These are phyloP conservation scores for Cyanoderma ruficeps DNA, from an alignment of 2,113 vertebrate genomes.

Conservation along the genomic window DNA sequence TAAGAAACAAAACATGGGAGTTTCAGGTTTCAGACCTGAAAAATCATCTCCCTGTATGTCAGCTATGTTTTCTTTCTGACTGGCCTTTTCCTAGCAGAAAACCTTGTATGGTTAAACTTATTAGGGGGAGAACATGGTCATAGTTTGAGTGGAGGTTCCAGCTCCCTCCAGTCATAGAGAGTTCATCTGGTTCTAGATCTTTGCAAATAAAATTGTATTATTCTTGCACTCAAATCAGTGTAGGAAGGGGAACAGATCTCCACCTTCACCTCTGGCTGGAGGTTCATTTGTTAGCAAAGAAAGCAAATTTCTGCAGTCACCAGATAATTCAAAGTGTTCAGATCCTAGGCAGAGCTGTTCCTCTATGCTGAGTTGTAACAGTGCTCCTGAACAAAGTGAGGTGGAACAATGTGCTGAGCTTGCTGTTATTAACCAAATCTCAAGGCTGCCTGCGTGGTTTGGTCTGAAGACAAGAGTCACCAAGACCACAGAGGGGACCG, in stretches of 20 bases:
- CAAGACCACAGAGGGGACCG: background rate
- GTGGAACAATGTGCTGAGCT: background rate
- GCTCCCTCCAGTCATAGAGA: background rate
- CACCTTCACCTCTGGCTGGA: background rate
- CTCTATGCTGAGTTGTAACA: background rate
- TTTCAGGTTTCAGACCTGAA: conserved; percentile 12
- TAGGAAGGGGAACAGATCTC: background rate
- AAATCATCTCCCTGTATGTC: background rate
- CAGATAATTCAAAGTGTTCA: background rate
- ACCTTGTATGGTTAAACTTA: background rate
- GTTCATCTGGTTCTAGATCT: background rate
- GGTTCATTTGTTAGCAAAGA: background rate
- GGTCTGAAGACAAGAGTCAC: background rate
- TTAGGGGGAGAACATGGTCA: background rate
- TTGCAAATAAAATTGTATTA: background rate
- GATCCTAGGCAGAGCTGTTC: background rate
- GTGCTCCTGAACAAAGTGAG: background rate
- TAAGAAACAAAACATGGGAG: background rate
- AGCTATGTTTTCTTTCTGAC: background rate
- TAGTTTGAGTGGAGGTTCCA: background rate
- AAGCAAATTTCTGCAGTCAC: background rate
- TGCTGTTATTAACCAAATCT: background rate
- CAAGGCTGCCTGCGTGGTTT: background rate
- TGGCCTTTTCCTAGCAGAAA: background rate
- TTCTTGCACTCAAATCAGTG: background rate